Conservation (phyloP, 92 coral and sea anemone genomes). For the Porites cylindrica region DNA sequence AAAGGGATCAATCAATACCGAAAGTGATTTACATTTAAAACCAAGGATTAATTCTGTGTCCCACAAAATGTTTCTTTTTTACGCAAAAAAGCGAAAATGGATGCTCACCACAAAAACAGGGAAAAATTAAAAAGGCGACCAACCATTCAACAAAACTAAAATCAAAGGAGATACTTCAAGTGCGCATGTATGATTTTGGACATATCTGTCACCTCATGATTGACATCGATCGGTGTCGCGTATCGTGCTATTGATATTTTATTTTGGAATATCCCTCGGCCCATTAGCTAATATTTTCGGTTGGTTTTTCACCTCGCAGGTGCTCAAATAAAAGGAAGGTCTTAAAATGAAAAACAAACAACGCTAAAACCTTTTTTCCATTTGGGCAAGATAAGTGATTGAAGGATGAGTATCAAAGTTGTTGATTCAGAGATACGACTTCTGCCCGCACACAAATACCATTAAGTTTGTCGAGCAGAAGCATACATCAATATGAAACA, state of each 20-base stretch:
- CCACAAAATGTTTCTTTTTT: neutral
- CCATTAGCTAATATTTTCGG: slow-evolving; percentile 66
- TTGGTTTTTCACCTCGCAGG: slow-evolving; percentile 75
- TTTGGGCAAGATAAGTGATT: slow-evolving; percentile 73
- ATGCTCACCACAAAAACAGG: neutral
- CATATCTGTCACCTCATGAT: neutral
- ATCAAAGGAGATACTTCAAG: neutral
- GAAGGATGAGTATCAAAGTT: slow-evolving; percentile 57
- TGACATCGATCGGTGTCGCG: slow-evolving; percentile 31
- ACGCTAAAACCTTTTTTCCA: slow-evolving; percentile 64
- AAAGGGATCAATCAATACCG: neutral
- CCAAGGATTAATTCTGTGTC: neutral
- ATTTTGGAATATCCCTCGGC: neutral
- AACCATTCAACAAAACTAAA: neutral
- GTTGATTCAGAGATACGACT: slow-evolving; percentile 67
- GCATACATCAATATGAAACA: slow-evolving; percentile 62
- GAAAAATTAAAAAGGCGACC: neutral
- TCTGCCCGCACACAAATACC: slow-evolving; percentile 42
- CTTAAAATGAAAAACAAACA: slow-evolving; percentile 84
- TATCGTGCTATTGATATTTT: slow-evolving; percentile 27
- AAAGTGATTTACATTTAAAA: neutral
- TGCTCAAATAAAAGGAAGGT: slow-evolving; percentile 78
- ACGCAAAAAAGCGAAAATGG: neutral
- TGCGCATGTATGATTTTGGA: neutral
- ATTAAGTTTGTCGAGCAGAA: slow-evolving; percentile 71